Percentiles rank a stretch among this genome's conserved stretches.
Evolutionary conservation across 2,797 vertebrate genomes (phyloP).

Genomic region (Acanthornis magna): DNA sequence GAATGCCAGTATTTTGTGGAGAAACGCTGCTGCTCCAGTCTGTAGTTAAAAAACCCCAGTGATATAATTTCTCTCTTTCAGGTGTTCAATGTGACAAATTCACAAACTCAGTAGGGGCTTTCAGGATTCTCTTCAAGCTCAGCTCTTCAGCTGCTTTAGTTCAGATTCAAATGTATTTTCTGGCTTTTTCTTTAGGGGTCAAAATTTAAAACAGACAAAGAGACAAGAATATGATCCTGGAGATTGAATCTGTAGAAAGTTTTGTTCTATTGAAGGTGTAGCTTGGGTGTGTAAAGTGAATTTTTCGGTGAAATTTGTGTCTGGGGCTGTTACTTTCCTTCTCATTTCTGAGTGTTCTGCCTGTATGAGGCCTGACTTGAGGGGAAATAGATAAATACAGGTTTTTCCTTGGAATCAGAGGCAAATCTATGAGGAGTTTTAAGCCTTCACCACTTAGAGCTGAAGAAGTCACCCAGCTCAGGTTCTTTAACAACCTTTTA

Average conservation of each 20-base stretch:
- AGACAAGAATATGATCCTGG: background rate
- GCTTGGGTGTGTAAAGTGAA: background rate
- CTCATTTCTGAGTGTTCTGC: background rate
- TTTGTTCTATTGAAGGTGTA: background rate
- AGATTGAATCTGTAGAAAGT: background rate
- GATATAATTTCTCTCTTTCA: background rate
- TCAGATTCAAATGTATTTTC: background rate
- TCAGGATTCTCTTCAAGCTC: background rate
- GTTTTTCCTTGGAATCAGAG: background rate
- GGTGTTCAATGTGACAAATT: background rate
- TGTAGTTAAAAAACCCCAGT: background rate
- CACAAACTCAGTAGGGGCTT: background rate
- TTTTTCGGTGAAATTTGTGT: background rate
- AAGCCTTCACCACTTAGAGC: background rate
- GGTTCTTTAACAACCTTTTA: background rate
- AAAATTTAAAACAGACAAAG: background rate
- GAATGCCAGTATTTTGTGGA: background rate
- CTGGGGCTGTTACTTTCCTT: background rate
- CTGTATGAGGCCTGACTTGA: background rate
- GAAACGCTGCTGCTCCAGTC: background rate
- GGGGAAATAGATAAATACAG: background rate
- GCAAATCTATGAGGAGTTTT: background rate
- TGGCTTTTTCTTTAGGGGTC: background rate
- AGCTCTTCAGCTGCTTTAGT: background rate
- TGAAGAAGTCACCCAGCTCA: background rate